phyloP scores from a whole-genome alignment of 2,113 vertebrate genomes.

The Bufo bufo region DNA sequence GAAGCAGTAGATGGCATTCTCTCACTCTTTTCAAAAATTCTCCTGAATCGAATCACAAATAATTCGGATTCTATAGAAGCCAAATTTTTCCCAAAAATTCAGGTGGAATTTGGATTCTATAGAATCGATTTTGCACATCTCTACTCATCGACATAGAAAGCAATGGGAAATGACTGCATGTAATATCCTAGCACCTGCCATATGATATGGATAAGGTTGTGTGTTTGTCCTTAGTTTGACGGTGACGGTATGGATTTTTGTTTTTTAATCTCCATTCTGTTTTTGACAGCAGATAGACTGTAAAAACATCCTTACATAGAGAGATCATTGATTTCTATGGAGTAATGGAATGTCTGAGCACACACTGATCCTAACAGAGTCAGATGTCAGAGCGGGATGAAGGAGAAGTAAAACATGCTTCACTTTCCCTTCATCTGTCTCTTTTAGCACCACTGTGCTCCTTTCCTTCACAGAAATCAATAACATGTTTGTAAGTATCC shows the following conservation, averaged over 20 bases:
- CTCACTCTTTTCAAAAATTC: too few species aligned
- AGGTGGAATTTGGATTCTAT: too few species aligned
- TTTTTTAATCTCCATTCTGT: not conserved
- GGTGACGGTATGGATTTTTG: not conserved
- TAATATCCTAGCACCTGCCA: not conserved
- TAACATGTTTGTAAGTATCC: slow-evolving; percentile 27
- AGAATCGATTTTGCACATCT: too few species aligned
- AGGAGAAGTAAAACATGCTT: slow-evolving; percentile 17
- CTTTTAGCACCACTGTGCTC: slow-evolving; percentile 16
- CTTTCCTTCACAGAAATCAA: not conserved
- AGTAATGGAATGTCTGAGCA: not conserved
- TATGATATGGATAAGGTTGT: not conserved
- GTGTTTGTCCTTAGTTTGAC: not conserved
- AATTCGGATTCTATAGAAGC: too few species aligned
- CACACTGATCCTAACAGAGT: slow-evolving; percentile 22
- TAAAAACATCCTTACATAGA: not conserved
- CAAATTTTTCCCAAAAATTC: too few species aligned
- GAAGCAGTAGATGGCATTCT: too few species aligned
- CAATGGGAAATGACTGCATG: not conserved
- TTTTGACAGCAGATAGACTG: slow-evolving; percentile 1
- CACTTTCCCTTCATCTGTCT: slow-evolving; percentile 25
- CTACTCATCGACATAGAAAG: too few species aligned
- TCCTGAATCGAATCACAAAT: too few species aligned
- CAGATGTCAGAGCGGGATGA: slow-evolving; percentile 14
- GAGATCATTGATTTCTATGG: slow-evolving; percentile 13